Conservation (phyloP, 2,888 invertebrate species). For the Griposia aprilina region DNA sequence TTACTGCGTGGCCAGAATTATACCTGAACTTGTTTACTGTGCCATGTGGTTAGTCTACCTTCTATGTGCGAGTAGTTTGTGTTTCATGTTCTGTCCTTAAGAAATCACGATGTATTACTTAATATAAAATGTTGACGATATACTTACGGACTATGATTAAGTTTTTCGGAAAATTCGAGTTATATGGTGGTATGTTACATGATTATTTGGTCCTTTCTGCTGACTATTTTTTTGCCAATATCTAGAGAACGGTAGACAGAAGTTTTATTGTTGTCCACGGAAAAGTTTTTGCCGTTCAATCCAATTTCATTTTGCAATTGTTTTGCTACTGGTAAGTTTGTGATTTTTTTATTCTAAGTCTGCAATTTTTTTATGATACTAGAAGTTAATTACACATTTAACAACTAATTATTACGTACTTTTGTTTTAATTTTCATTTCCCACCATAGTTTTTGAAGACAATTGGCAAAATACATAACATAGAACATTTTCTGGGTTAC, state of each 20-base stretch:
- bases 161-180: background rate
- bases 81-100: constrained; percentile 71
- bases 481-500: too few species aligned
- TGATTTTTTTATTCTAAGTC: background rate
- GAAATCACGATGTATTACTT: background rate
- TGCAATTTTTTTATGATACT: background rate
- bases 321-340: background rate
- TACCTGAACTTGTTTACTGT: constrained; percentile 70
- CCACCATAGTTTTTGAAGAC: background rate
- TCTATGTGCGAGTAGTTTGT: constrained; percentile 65
- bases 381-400: constrained; percentile 29
- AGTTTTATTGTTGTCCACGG: background rate
- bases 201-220: constrained; percentile 19
- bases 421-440: constrained; percentile 12
- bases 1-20: constrained; percentile 46
- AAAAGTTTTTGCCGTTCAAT: constrained; percentile 2
- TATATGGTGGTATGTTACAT: background rate
- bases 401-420: too few species aligned
- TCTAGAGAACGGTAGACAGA: background rate
- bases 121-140: background rate
- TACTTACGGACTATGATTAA: background rate
- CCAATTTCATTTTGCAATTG: background rate
- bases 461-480: background rate
- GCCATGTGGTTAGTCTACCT: constrained; percentile 66
- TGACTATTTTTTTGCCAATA: background rate